Evolutionary conservation across 2,113 vertebrate species (phyloP).

Genomic region (Haemorhous mexicanus): DNA sequence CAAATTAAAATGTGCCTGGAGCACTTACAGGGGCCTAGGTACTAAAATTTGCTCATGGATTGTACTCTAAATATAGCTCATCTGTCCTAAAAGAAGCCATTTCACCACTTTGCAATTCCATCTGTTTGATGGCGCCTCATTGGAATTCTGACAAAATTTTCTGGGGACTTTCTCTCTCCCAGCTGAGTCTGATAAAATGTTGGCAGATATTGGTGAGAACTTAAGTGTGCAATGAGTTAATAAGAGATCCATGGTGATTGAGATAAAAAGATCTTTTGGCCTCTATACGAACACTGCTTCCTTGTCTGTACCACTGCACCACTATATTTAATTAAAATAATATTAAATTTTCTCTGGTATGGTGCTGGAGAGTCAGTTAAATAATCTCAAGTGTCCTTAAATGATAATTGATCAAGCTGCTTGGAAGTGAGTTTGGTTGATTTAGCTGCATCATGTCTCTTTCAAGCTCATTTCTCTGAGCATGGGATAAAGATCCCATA

Average conservation of each 20-base stretch:
- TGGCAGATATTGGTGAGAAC: neutral
- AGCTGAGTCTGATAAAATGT: neutral
- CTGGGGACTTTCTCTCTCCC: neutral
- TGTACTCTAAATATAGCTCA: neutral
- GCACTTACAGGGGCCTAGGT: neutral
- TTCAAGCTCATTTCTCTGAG: neutral
- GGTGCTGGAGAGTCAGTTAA: neutral
- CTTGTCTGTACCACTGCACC: neutral
- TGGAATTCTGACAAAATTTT: neutral
- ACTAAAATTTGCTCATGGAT: neutral
- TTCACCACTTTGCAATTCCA: neutral
- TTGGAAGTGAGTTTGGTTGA: neutral
- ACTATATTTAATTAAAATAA: neutral
- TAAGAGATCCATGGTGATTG: neutral
- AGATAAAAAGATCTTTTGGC: neutral
- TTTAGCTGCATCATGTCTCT: neutral
- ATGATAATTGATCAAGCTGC: neutral
- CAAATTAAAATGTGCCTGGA: neutral
- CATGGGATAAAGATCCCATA: neutral
- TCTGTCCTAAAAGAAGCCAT: neutral
- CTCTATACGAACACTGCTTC: neutral
- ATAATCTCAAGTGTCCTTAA: neutral
- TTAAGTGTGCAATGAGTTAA: neutral
- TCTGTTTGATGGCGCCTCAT: neutral
- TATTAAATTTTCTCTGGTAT: neutral